Evolutionary conservation across 1,140 invertebrate genomes (phyloP).

Genomic region (Trypoxylus dichotomus): DNA sequence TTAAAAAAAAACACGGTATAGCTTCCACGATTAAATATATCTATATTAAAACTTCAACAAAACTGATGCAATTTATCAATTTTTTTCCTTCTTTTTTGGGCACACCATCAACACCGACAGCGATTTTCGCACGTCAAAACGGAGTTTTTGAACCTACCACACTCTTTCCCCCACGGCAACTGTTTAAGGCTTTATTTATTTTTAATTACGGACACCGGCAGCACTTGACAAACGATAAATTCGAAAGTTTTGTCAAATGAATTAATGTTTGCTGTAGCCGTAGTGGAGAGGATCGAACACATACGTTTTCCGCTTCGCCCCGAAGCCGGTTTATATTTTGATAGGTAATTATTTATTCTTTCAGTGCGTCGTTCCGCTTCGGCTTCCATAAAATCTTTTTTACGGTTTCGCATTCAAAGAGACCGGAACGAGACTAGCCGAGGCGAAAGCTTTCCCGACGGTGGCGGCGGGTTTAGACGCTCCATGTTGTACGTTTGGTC

Average conservation of each 20-base stretch:
- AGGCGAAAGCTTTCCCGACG: not conserved
- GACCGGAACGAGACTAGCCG: not conserved
- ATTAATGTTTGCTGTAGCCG: not conserved
- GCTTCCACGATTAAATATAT: no score
- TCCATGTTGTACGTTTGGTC: not conserved
- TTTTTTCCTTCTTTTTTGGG: no score
- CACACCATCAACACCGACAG: no score
- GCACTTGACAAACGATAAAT: not conserved
- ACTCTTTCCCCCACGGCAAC: not conserved
- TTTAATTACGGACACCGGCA: not conserved
- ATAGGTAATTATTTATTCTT: conserved; percentile 8
- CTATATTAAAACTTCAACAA: no score
- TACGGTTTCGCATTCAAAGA: not conserved
- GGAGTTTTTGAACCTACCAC: no score
- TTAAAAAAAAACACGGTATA: no score
- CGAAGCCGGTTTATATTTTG: not conserved
- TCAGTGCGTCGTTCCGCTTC: not conserved
- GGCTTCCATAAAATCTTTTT: not conserved
- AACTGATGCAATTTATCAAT: no score
- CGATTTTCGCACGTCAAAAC: no score
- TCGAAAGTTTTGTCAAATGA: not conserved
- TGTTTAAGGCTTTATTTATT: not conserved
- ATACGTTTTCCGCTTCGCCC: not conserved
- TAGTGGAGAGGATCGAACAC: not conserved
- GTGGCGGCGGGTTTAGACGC: not conserved